phyloP scores from a whole-genome alignment of 2,797 vertebrate genomes.

The Sebastes oblongus region DNA sequence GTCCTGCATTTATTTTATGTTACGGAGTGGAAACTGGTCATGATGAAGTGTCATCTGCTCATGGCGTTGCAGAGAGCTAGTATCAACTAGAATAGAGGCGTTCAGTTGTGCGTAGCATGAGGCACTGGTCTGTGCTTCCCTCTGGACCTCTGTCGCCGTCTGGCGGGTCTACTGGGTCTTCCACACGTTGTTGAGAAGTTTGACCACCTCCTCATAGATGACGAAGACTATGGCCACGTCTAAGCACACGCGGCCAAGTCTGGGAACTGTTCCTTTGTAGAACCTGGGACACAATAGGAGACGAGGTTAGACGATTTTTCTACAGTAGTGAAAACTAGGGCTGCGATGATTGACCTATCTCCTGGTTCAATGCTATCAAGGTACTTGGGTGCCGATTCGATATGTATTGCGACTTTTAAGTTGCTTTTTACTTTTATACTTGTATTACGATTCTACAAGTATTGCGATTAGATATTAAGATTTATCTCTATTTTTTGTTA shows the following conservation, averaged over 20 bases:
- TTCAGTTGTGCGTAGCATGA: conserved; percentile 63
- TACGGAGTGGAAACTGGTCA: conserved; percentile 15
- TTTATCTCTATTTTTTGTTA: no score
- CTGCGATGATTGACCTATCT: no score
- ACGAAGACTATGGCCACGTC: conserved; percentile 84
- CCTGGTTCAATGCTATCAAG: no score
- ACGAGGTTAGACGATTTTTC: neutral
- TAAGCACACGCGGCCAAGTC: conserved; percentile 79
- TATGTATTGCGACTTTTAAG: neutral
- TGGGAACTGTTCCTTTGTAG: conserved; percentile 84
- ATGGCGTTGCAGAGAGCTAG: conserved; percentile 16
- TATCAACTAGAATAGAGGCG: conserved; percentile 52
- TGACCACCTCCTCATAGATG: conserved; percentile 84
- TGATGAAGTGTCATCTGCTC: conserved; percentile 19
- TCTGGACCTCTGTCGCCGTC: conserved; percentile 5
- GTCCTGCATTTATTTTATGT: neutral
- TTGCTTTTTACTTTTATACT: no score
- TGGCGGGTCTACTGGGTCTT: conserved; percentile 74
- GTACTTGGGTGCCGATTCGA: no score
- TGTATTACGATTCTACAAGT: no score
- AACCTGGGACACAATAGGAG: conserved; percentile 67
- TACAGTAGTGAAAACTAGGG: neutral
- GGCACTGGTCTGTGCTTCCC: conserved; percentile 54
- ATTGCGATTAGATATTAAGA: no score
- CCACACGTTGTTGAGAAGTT: conserved; percentile 81